phyloP scores from a whole-genome alignment of 2,888 invertebrate genomes.

The Xestia sexstrigata region DNA sequence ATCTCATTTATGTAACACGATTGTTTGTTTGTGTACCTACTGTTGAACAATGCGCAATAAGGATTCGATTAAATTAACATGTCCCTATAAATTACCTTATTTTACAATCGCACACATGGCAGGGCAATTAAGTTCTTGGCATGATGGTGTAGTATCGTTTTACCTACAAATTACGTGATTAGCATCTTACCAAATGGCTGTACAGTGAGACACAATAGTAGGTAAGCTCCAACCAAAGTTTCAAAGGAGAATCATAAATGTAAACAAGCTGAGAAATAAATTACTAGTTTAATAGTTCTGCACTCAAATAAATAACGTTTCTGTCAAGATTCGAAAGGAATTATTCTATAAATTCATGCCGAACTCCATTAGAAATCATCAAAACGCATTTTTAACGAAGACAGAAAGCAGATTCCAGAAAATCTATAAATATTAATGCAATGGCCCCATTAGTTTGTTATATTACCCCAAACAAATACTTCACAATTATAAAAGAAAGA shows the following conservation, averaged over 20 bases:
- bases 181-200: constrained; percentile 42
- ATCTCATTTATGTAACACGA: constrained; percentile 48
- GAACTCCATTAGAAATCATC: too few species aligned
- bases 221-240: neutral
- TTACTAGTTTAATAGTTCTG: neutral
- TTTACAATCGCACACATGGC: constrained; percentile 52
- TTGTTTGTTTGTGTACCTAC: constrained; percentile 26
- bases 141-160: constrained; percentile 12
- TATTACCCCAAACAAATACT: constrained; percentile 46
- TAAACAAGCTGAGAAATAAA: neutral
- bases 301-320: neutral
- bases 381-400: neutral
- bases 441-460: constrained; percentile 35
- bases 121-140: constrained; percentile 50
- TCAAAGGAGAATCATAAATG: neutral
- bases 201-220: neutral
- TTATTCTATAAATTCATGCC: neutral
- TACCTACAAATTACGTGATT: constrained; percentile 46
- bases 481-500: constrained; percentile 42
- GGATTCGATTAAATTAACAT: constrained; percentile 44
- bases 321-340: neutral
- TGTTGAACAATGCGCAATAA: constrained; percentile 45
- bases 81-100: constrained; percentile 47
- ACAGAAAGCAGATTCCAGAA: constrained; percentile 4
- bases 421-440: constrained; percentile 46